Evolutionary conservation across 2,113 vertebrate species (phyloP), one percentile per base, ranked within the genome.

Genomic region (Sorex araneus): DNA sequence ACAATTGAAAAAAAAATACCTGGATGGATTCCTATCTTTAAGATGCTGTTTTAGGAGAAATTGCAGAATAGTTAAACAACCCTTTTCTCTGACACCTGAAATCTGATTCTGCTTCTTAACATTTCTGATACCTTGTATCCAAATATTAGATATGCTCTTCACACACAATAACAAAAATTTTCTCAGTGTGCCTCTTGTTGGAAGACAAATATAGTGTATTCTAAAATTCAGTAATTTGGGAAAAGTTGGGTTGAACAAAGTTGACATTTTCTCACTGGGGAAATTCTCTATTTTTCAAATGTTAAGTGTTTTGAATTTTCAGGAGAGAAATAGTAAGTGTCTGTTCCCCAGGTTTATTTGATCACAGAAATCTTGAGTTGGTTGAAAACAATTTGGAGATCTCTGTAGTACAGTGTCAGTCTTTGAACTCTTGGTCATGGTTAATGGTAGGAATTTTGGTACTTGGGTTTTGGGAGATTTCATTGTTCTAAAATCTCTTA

Each of bases 21-120:
- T 94, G 6, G 12, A 13, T 80, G 27, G 15, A 28, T 74, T 92
- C 32, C 67, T 25, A 63, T 76, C 40, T 83, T 78, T 73, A 82
- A 76, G 57, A 2, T 0, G 64, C 75, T 93, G 8, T 63, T 30
- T 90, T 80, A 89, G 50, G 93, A 87, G 50, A 94, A 87, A 81
- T 10, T 18, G 13, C 34, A 63, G 18, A 66, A 75, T 18, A 81
- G 19, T 18, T 28, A 47, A 13, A 54, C 16, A 71, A 54, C 28
- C n/a, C 4, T 50, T 89, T 25, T 64, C 18, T 50, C 13, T 54
- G 47, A 28, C 34, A 69, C 75, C 50, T 47, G 66, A 60, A 7
- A 63, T 21, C 74, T n/a, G 10, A 85, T 36, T 86, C 15, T 85
- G 3, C 47, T 23, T 79, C 21, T 47, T 16, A 85, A 54, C 40